Evolutionary conservation across 2,888 invertebrate genomes (phyloP).

Genomic region (Oscheius onirici): DNA sequence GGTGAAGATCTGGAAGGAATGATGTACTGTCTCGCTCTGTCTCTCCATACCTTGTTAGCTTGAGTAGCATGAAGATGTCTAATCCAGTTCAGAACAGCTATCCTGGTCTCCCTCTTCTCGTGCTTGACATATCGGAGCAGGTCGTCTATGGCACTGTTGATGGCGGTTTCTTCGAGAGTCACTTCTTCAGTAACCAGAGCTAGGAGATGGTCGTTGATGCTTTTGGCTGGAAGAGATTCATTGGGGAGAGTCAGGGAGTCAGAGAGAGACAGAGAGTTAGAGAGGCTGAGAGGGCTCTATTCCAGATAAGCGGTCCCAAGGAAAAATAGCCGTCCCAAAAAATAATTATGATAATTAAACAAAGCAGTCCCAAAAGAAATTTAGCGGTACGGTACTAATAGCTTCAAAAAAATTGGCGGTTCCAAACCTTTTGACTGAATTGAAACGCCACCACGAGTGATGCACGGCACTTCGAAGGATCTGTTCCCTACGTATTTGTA

Average conservation of each 20-base stretch:
- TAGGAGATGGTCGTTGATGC: conserved; percentile 60
- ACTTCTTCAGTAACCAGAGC: conserved; percentile 51
- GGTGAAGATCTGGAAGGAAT: conserved; percentile 74
- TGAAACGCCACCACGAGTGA: too few relatives aligned
- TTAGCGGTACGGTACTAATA: too few relatives aligned
- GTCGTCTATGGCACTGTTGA: conserved; percentile 75
- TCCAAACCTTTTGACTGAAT: too few relatives aligned
- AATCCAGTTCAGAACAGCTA: conserved; percentile 95
- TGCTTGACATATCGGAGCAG: conserved; percentile 85
- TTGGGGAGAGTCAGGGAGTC: background rate
- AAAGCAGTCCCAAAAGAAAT: too few relatives aligned
- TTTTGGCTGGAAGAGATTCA: conserved; percentile 44
- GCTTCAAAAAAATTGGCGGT: too few relatives aligned
- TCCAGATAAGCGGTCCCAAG: too few relatives aligned
- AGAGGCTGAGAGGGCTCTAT: background rate
- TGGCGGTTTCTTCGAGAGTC: conserved; percentile 36
- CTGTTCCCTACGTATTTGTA: too few relatives aligned
- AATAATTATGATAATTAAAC: background rate
- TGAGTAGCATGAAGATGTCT: conserved; percentile 88
- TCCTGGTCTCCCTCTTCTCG: conserved; percentile 90
- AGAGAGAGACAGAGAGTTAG: background rate
- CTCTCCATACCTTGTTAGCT: conserved; percentile 80
- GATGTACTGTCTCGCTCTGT: background rate
- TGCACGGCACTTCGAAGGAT: too few relatives aligned
- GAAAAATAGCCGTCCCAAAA: too few relatives aligned